Evolutionary conservation across 2,888 invertebrate species (phyloP).

Genomic region (Drosophila colorata): DNA sequence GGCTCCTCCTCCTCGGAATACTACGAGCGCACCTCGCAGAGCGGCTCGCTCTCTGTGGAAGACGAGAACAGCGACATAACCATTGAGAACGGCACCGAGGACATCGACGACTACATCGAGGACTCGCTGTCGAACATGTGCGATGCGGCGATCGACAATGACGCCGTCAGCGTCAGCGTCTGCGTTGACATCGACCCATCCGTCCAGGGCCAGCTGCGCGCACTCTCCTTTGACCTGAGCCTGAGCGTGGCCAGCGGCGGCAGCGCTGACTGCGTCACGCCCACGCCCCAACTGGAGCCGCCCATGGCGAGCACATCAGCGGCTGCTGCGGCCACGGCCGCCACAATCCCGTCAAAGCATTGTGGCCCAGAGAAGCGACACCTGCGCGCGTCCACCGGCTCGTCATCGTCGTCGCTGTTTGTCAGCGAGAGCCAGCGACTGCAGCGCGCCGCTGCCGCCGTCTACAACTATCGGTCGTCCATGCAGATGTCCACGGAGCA

Average conservation of each 20-base stretch:
- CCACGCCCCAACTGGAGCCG: slow-evolving; percentile 40
- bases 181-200: slow-evolving; percentile 21
- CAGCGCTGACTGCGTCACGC: slow-evolving; percentile 52
- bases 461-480: slow-evolving; percentile 82
- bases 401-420: slow-evolving; percentile 45
- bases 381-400: slow-evolving; percentile 30
- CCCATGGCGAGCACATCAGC: slow-evolving; percentile 48
- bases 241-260: slow-evolving; percentile 30
- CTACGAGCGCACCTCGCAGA: slow-evolving; percentile 75
- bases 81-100: slow-evolving; percentile 82
- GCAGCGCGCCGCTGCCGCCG: slow-evolving; percentile 82
- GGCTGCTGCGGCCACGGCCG: slow-evolving; percentile 29
- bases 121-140: slow-evolving; percentile 82
- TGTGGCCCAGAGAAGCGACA: slow-evolving; percentile 7
- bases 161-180: slow-evolving; percentile 37
- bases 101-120: slow-evolving; percentile 83
- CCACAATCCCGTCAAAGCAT: slow-evolving; percentile 5
- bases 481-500: slow-evolving; percentile 74
- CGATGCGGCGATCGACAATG: slow-evolving; percentile 78
- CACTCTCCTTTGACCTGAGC: slow-evolving; percentile 59
- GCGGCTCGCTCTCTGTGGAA: slow-evolving; percentile 84
- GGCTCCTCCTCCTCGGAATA: slow-evolving; percentile 73
- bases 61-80: slow-evolving; percentile 85
- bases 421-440: slow-evolving; percentile 75
- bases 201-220: slow-evolving; percentile 49